Evolutionary conservation across 2,888 invertebrate genomes (phyloP).

Genomic region (Norana najaformis): DNA sequence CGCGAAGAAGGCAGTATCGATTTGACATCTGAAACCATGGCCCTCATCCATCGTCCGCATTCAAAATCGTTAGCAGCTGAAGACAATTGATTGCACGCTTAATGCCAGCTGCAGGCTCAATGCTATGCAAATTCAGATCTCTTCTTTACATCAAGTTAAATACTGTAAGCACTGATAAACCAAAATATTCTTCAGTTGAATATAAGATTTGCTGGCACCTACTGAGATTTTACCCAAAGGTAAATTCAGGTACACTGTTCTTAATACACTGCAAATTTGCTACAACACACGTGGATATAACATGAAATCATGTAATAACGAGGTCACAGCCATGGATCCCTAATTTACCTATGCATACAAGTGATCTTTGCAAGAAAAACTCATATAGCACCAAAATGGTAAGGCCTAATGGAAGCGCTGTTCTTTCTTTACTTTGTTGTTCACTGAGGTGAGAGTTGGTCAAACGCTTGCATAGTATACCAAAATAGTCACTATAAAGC

Average conservation of each 20-base stretch:
- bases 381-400: too few species aligned
- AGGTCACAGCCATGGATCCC: too few species aligned
- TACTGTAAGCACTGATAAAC: neutral
- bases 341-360: too few species aligned
- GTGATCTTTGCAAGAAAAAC: too few species aligned
- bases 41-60: neutral
- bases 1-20: conserved; percentile 16
- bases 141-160: neutral
- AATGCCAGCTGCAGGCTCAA: neutral
- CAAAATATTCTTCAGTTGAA: neutral
- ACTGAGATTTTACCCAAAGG: neutral
- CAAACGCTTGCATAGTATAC: too few species aligned
- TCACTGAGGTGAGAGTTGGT: too few species aligned
- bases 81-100: conserved; percentile 5
- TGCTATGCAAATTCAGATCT: neutral
- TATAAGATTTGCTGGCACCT: neutral
- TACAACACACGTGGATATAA: too few species aligned
- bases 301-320: too few species aligned
- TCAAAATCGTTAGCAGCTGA: neutral
- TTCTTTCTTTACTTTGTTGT: too few species aligned
- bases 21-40: conserved; percentile 1
- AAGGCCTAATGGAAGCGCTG: too few species aligned
- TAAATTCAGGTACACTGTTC: neutral
- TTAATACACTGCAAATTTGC: too few species aligned
- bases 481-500: too few species aligned